Evolutionary conservation across 2,797 vertebrate species (phyloP).

Genomic region (Hydrolagus colliei): DNA sequence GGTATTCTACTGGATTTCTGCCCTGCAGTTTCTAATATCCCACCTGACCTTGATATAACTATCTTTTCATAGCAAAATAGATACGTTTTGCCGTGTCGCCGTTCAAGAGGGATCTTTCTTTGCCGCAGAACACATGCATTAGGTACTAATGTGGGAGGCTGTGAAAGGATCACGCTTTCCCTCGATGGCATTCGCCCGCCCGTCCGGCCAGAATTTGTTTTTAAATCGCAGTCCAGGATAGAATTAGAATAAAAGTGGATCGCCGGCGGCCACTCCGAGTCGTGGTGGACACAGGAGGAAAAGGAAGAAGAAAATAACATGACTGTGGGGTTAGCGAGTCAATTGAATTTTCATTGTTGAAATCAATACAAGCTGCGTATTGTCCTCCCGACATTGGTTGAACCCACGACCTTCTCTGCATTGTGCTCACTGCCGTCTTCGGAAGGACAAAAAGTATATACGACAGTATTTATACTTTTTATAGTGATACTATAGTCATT

Average conservation of each 20-base stretch:
- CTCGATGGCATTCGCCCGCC: background rate
- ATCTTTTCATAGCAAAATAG: background rate
- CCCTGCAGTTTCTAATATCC: background rate
- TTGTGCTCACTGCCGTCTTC: too few species aligned
- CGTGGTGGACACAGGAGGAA: background rate
- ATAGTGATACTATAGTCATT: too few species aligned
- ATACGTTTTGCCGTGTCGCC: background rate
- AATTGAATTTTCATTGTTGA: slow-evolving; percentile 20
- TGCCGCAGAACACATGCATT: background rate
- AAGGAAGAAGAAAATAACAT: background rate
- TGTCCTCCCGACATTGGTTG: background rate
- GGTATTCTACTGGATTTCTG: background rate
- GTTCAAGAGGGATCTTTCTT: slow-evolving; percentile 7
- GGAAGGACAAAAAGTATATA: too few species aligned
- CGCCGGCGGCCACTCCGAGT: slow-evolving; percentile 6
- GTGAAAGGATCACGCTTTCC: slow-evolving; percentile 2
- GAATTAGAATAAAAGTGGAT: slow-evolving; percentile 14
- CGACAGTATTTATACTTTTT: too few species aligned
- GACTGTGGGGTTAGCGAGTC: slow-evolving; percentile 13
- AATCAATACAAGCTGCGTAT: background rate
- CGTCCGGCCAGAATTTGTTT: slow-evolving; percentile 1
- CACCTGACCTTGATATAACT: background rate
- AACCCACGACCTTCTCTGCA: too few species aligned
- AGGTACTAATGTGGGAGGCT: slow-evolving; percentile 15
- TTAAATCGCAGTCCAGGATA: slow-evolving; percentile 19